These are phyloP conservation scores for Agelas oroides DNA, from an alignment of 37 sponge, comb jelly and placozoan genomes.

Conservation along the genomic window DNA sequence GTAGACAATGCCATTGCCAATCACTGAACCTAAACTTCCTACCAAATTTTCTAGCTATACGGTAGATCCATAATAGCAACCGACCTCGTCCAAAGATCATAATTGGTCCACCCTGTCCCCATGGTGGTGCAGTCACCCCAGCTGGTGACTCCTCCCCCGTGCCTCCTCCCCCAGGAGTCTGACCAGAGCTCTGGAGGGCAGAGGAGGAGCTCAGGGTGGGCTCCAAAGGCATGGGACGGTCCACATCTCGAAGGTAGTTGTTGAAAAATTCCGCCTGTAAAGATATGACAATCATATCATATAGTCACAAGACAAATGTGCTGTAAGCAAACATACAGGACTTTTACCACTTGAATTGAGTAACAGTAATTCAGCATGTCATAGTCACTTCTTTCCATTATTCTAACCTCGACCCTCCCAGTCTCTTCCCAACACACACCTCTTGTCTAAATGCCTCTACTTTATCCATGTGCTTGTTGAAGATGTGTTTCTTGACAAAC, in stretches of 20 bases:
- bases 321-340: not conserved
- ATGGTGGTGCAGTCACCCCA: not conserved
- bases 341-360: not conserved
- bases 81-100: conserved; percentile 24
- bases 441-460: conserved; percentile 88
- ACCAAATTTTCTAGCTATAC: too few relatives aligned
- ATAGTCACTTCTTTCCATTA: too few relatives aligned
- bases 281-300: not conserved
- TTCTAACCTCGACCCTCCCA: too few relatives aligned
- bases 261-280: conserved; percentile 86
- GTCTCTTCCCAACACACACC: conserved; percentile 81
- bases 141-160: too few relatives aligned
- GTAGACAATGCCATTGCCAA: too few relatives aligned
- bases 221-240: conserved; percentile 80
- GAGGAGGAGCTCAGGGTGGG: conserved; percentile 14
- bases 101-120: not conserved
- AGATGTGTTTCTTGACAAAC: conserved; percentile 97
- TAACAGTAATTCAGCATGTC: too few relatives aligned
- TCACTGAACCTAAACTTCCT: too few relatives aligned
- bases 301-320: not conserved
- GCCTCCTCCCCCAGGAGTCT: too few relatives aligned
- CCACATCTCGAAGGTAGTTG: conserved; percentile 86
- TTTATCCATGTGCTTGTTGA: conserved; percentile 95
- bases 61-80: too few relatives aligned
- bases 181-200: conserved; percentile 22